Evolutionary conservation across 2,888 invertebrate species (phyloP), one percentile per base, ranked within the genome.

Genomic region (Alcis repandata): DNA sequence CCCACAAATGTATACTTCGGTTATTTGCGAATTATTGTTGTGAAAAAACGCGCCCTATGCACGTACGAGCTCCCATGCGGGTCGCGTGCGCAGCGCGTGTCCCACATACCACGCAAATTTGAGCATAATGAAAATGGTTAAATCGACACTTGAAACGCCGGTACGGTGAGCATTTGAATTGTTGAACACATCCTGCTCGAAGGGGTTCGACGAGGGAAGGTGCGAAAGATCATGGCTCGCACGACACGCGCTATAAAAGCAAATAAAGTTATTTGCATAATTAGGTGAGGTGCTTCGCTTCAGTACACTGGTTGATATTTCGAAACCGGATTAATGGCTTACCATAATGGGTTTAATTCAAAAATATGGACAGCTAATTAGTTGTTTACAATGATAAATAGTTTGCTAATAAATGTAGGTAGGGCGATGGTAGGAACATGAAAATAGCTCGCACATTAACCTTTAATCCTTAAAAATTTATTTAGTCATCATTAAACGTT

Each of bases 51-150:
- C 65, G 60, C 65, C 51, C 40, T 32, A 43, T 51, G 38, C 60
- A 65, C 56, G 46, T 63, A 54, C 19, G 11, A 19, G 43, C 61
- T 75, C 72, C 79, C 78, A 92, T 92, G 91, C 92, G 92, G 92
- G 92, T 90, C 92, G 90, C 86, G 92, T 92, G 92, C 75, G 62
- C 40, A 40, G 80, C 91, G 88, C 91, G 92, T 92, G 92, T 88
- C 91, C 90, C 91, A 80, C 88, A 91, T 92, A 81, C 78, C 79
- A 87, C 85, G 87, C 87, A 83, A 90, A 90, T 91, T 89, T 85
- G 77, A 87, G 80, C 83, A 85, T 79, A 84, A 84, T 88, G 85
- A 86, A 87, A 85, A 78, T 79, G 59, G 79, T 83, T 76, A 79
- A 84, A 83, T 81, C 78, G 81, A 83, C 83, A 83, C 87, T 87